Percentiles rank a stretch among this genome's conserved stretches.
Evolutionary conservation across 2,113 vertebrate species (phyloP).

Genomic region (Zosterops lateralis): DNA sequence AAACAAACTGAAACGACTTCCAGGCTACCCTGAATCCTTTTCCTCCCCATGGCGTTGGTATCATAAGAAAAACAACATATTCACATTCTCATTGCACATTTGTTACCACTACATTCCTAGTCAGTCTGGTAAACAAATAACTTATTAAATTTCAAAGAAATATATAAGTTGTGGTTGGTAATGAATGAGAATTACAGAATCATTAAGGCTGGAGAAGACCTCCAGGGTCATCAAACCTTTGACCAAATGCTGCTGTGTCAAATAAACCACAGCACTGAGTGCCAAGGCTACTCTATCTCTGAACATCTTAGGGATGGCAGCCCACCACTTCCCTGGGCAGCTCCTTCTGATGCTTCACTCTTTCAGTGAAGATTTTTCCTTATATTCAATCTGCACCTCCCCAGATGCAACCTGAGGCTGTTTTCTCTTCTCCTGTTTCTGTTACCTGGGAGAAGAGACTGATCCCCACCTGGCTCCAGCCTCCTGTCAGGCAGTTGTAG

Average conservation of each 20-base stretch:
- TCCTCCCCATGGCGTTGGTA: neutral
- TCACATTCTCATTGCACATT: neutral
- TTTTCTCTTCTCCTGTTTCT: neutral
- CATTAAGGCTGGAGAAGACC: neutral
- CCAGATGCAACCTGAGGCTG: neutral
- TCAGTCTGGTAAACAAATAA: neutral
- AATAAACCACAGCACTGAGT: neutral
- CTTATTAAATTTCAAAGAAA: neutral
- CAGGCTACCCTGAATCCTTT: neutral
- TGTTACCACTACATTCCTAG: neutral
- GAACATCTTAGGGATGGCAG: neutral
- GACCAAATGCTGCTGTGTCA: rapidly evolving
- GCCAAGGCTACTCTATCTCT: neutral
- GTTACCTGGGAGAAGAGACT: neutral
- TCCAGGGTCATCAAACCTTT: neutral
- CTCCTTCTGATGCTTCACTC: neutral
- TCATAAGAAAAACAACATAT: neutral
- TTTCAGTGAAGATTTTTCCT: neutral
- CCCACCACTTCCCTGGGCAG: neutral
- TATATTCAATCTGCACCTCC: neutral
- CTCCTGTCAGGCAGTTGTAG: neutral
- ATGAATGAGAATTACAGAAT: neutral
- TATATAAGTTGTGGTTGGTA: neutral
- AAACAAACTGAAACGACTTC: neutral
- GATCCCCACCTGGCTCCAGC: neutral